These are phyloP conservation scores for Paedocypris micromegethes DNA, from an alignment of 2,797 vertebrate genomes.

Conservation along the genomic window DNA sequence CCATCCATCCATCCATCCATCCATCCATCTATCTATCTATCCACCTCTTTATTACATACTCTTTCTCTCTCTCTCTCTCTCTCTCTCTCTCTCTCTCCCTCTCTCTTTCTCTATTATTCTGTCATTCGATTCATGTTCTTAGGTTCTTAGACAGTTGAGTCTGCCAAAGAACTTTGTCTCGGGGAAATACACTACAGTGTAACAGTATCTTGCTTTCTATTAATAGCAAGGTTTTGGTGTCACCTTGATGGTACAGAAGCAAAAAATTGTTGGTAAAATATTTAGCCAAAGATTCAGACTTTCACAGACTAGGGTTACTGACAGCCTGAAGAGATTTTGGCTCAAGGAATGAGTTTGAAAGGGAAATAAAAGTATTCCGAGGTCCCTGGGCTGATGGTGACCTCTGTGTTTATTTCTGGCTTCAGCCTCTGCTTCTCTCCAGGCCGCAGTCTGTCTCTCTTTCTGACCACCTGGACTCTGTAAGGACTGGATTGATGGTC, in stretches of 20 bases:
- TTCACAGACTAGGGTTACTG: neutral
- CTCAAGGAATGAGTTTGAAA: constrained; percentile 16
- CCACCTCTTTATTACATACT: no score
- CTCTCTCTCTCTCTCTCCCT: no score
- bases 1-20: no score
- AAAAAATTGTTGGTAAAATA: neutral
- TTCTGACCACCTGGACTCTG: constrained; percentile 30
- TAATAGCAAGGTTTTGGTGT: neutral
- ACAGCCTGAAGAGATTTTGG: constrained; percentile 2
- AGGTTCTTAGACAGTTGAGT: neutral
- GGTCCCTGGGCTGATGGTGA: constrained; percentile 13
- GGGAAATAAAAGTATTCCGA: constrained; percentile 22
- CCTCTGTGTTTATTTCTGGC: constrained; percentile 19
- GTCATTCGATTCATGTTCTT: constrained; percentile 15
- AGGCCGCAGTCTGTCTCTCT: constrained; percentile 20
- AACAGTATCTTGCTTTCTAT: no score
- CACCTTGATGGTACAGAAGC: neutral
- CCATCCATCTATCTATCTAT: no score
- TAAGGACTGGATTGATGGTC: constrained; percentile 19
- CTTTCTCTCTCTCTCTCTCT: no score
- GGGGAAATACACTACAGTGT: no score
- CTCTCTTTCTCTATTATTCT: neutral
- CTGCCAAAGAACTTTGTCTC: constrained; percentile 21
- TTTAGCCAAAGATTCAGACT: neutral
- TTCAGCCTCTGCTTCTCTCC: constrained; percentile 22